Conservation (phyloP, 2,113 vertebrate genomes). For the Odobenus rosmarus region DNA sequence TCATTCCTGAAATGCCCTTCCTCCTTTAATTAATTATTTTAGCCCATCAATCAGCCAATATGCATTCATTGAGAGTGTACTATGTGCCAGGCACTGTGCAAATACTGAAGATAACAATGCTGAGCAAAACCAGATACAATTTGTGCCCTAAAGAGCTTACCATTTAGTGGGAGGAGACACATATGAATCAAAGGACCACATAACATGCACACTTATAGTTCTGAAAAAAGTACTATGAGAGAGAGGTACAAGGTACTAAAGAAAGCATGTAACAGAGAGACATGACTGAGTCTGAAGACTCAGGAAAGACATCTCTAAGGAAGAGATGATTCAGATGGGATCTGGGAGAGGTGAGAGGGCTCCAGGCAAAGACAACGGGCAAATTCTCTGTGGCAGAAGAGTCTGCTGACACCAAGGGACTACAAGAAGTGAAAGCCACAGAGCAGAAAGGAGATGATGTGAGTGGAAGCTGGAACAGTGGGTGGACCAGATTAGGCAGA, state of each 20-base stretch:
- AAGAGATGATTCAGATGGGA: not conserved
- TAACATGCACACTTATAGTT: not conserved
- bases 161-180: not conserved
- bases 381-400: not conserved
- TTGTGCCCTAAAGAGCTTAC: not conserved
- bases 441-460: not conserved
- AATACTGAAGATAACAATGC: not conserved
- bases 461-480: not conserved
- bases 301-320: not conserved
- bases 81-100: not conserved
- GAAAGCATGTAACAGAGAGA: not conserved
- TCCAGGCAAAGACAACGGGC: not conserved
- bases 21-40: not conserved
- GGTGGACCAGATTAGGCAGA: not conserved
- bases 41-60: not conserved
- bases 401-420: not conserved
- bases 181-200: not conserved
- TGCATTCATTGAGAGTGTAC: not conserved
- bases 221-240: not conserved
- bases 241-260: not conserved
- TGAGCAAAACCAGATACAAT: not conserved
- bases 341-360: no score
- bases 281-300: not conserved
- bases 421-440: not conserved
- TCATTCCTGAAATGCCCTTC: not conserved